A percentile compares a stretch with the other conserved stretches of the same genome.
These are phyloP conservation scores for Glareola pratincola DNA, from an alignment of 2,113 vertebrate genomes.

Conservation along the genomic window DNA sequence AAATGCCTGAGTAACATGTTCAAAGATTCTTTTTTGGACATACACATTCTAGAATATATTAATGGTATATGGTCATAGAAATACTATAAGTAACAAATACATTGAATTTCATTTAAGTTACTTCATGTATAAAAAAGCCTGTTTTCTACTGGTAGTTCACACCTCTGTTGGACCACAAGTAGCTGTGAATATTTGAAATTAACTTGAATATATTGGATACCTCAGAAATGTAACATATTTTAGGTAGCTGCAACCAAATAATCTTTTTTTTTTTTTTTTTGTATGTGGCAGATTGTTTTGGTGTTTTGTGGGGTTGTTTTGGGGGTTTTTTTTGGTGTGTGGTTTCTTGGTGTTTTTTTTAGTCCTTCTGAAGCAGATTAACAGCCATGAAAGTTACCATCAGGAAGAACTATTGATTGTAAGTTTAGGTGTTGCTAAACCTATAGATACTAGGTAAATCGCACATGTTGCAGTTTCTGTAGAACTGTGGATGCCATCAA, in stretches of 20 bases:
- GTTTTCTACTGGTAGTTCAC: neutral
- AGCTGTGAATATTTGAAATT: neutral
- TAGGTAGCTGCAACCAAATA: neutral
- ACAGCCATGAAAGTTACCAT: neutral
- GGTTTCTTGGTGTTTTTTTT: too few species aligned
- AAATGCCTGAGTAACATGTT: neutral
- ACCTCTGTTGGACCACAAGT: neutral
- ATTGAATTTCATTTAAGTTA: neutral
- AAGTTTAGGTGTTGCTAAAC: neutral
- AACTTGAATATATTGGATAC: neutral
- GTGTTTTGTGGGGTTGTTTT: neutral
- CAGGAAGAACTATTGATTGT: neutral
- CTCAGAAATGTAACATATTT: neutral
- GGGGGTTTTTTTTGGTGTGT: too few species aligned
- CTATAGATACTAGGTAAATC: neutral
- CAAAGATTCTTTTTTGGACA: neutral
- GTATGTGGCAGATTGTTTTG: neutral
- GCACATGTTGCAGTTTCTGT: neutral
- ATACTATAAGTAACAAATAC: neutral
- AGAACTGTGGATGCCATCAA: neutral
- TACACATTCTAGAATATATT: neutral
- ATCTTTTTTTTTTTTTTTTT: neutral
- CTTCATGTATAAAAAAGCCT: neutral
- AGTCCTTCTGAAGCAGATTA: neutral
- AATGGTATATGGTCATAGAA: neutral